These are phyloP conservation scores for Drosophila antonietae DNA, from an alignment of 2,888 invertebrate species.

Conservation along the genomic window DNA sequence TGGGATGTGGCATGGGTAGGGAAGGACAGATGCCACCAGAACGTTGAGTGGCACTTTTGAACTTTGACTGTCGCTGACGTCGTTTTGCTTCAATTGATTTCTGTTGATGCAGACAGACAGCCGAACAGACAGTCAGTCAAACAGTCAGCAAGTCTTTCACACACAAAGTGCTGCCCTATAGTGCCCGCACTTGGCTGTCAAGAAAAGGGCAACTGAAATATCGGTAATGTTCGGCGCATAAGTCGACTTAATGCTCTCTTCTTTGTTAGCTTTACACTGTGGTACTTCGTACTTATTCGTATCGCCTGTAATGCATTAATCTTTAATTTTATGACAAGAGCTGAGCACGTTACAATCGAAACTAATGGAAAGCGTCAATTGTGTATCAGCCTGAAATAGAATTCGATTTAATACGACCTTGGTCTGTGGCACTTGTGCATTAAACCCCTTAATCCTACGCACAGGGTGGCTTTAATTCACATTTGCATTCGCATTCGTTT, in stretches of 20 bases:
- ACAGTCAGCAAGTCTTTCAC: constrained; percentile 31
- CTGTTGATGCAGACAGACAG: constrained; percentile 43
- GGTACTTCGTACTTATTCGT: constrained; percentile 2
- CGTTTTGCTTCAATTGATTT: constrained; percentile 68
- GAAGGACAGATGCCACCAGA: constrained; percentile 38
- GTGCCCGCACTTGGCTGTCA: background rate
- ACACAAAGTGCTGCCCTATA: constrained; percentile 24
- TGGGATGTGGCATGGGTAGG: background rate
- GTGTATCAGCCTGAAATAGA: constrained; percentile 2
- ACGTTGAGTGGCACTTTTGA: constrained; percentile 74
- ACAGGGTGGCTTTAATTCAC: constrained; percentile 7
- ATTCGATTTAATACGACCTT: constrained; percentile 32
- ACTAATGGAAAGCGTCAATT: constrained; percentile 19
- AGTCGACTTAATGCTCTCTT: constrained; percentile 34
- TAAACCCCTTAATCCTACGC: constrained; percentile 11
- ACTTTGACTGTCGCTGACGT: constrained; percentile 68
- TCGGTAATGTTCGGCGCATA: constrained; percentile 31
- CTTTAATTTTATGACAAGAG: constrained; percentile 25
- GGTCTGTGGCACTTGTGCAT: constrained; percentile 26
- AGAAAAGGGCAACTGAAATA: constrained; percentile 44
- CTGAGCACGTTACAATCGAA: constrained; percentile 1
- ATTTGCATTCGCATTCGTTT: constrained; percentile 40
- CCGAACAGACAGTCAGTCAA: constrained; percentile 24
- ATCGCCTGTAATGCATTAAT: constrained; percentile 44
- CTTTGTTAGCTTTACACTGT: background rate